Conservation (phyloP, 1,140 invertebrate species). For the Hylaeus anthracinus region DNA sequence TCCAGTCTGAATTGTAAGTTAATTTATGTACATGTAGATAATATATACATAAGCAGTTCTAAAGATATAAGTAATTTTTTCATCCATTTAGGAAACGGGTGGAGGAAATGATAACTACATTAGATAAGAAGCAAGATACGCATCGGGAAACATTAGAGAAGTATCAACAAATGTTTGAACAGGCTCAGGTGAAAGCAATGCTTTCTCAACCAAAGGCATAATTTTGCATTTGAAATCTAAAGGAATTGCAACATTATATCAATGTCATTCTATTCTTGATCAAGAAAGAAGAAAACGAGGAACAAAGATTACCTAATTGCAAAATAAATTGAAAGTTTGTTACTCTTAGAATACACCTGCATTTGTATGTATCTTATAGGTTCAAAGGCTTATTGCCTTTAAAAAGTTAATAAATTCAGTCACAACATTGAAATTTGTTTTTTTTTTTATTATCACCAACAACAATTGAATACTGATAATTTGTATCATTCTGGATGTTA, state of each 20-base stretch:
- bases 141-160: slow-evolving; percentile 89
- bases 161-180: slow-evolving; percentile 90
- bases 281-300: neutral
- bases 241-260: slow-evolving; percentile 3
- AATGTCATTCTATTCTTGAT: slow-evolving; percentile 1
- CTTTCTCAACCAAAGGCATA: slow-evolving; percentile 52
- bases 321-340: slow-evolving; percentile 4
- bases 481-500: no score
- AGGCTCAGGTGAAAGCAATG: slow-evolving; percentile 84
- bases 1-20: slow-evolving; percentile 91
- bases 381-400: neutral
- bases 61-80: slow-evolving; percentile 1
- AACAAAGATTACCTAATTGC: neutral
- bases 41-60: neutral
- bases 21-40: slow-evolving; percentile 30
- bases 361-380: neutral
- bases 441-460: neutral
- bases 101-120: slow-evolving; percentile 86
- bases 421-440: neutral
- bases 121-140: slow-evolving; percentile 91
- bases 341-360: neutral
- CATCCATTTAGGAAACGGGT: slow-evolving; percentile 84
- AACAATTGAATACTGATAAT: no score
- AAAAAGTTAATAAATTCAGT: slow-evolving; percentile 8
- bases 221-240: neutral